These are phyloP conservation scores for Formica exsecta DNA, from an alignment of 1,140 invertebrate species.

Conservation along the genomic window DNA sequence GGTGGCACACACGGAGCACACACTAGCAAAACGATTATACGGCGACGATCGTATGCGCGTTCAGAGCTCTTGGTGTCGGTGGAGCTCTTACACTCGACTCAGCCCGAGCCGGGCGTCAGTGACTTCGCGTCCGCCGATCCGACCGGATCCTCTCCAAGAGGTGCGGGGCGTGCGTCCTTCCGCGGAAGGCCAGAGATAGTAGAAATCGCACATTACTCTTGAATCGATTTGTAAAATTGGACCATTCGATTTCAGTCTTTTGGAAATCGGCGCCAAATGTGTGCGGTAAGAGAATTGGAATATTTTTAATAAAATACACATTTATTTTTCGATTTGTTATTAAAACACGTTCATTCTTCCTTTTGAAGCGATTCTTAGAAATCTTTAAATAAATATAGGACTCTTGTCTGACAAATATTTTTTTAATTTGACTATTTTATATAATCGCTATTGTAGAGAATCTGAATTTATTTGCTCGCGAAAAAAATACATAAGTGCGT, in stretches of 20 bases:
- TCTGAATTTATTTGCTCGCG: neutral
- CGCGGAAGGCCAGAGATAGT: neutral
- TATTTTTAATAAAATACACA: neutral
- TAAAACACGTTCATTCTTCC: neutral
- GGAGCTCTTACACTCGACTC: slow-evolving; percentile 83
- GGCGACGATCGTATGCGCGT: slow-evolving; percentile 1
- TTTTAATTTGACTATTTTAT: neutral
- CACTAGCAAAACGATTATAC: slow-evolving; percentile 35
- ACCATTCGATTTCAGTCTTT: neutral
- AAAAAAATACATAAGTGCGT: neutral
- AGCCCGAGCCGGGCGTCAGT: slow-evolving; percentile 84
- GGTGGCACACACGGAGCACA: slow-evolving; percentile 61
- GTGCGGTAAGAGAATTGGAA: neutral
- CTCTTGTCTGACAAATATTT: neutral
- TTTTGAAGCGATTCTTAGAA: neutral
- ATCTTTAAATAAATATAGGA: neutral
- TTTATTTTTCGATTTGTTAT: neutral
- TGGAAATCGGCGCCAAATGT: neutral
- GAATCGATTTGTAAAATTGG: neutral
- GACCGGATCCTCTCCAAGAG: slow-evolving; percentile 81
- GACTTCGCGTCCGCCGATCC: slow-evolving; percentile 85
- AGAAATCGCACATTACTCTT: too few species aligned
- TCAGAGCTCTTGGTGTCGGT: slow-evolving; percentile 66
- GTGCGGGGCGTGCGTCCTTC: slow-evolving; percentile 33
- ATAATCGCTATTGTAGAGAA: neutral